phyloP scores from a whole-genome alignment of 2,888 invertebrate genomes.

The Caenorhabditis sulstoni region DNA sequence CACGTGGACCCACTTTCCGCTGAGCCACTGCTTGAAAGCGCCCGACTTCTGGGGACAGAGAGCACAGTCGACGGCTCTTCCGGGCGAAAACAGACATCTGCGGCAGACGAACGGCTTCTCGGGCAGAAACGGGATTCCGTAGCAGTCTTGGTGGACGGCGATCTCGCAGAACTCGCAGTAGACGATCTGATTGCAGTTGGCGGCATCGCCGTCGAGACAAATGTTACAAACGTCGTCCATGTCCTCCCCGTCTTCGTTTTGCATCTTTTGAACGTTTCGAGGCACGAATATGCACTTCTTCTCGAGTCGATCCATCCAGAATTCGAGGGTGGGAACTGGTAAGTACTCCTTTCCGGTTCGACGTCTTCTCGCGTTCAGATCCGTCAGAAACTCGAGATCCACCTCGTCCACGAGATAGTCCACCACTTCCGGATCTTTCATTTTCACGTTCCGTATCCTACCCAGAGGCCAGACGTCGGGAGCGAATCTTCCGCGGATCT shows the following conservation, averaged over 20 bases:
- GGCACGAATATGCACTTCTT: slow-evolving; percentile 18
- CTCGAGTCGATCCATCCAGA: slow-evolving; percentile 53
- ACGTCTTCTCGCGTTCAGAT: not conserved
- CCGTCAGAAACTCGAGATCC: slow-evolving; percentile 21
- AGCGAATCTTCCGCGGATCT: too few species aligned
- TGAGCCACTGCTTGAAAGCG: slow-evolving; percentile 95
- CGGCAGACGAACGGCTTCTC: slow-evolving; percentile 98
- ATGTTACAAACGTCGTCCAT: slow-evolving; percentile 93
- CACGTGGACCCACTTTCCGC: slow-evolving; percentile 97
- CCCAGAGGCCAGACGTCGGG: not conserved
- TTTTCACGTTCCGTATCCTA: not conserved
- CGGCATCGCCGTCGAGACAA: slow-evolving; percentile 97
- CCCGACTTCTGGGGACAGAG: slow-evolving; percentile 98
- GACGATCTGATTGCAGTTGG: slow-evolving; percentile 97
- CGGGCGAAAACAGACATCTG: slow-evolving; percentile 95
- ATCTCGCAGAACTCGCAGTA: slow-evolving; percentile 99
- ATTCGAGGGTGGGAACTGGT: slow-evolving; percentile 13
- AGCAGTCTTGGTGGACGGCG: slow-evolving; percentile 95
- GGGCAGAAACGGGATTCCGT: slow-evolving; percentile 96
- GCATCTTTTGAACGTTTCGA: not conserved
- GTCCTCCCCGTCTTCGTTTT: slow-evolving; percentile 13
- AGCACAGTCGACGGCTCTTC: slow-evolving; percentile 94
- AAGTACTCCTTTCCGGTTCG: not conserved
- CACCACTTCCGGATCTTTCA: not conserved
- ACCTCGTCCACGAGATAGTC: slow-evolving; percentile 35